Evolutionary conservation across 2,888 invertebrate species (phyloP), one percentile per base, ranked within the genome.

Genomic region (Lepetodrilus schrolli): DNA sequence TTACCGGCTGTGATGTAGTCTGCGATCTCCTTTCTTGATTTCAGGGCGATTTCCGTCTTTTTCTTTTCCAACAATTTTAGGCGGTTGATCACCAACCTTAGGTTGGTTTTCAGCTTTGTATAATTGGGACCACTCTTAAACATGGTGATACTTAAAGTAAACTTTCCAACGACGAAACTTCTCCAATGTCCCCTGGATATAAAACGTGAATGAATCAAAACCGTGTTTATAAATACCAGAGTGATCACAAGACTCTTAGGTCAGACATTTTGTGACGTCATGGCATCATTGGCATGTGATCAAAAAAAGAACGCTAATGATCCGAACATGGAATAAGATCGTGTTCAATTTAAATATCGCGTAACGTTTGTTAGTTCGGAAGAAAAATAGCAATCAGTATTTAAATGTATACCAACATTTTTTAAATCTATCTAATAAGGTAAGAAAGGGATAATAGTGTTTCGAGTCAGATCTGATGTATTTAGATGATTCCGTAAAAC

Each of bases 11-110:
- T 76, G 38, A 91, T 86, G 88, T 96, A 99, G 91, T 99, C 99
- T 0, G 98, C 98, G 75, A 99, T 99, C 93, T 99, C 99, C 88
- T 95, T 96, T 79, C 98, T 93, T 0, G 98, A 95, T 91, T 99
- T 99, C 89, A 96, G 95, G 1, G 98, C 95, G 84, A 98, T 91
- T 92, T 99, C 99, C 0, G 98, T 95, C 92, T 88, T 89, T 93
- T 99, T 99, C 91, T 99, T 99, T 89, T 98, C 98, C 82, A 99
- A 90, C 72, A 99, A 91, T 91, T 98, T 98, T 47, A 99, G 92
- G 58, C 99, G 94, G 91, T 98, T 98, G 84, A 98, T 94, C 7
- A 96, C 94, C 82, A 99, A 92, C 81, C 98, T 93, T 75, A 99
- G 92, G 91, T 99, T 96, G 8, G 99, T 99, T 93, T 99, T 99